Percentiles rank a stretch among this genome's conserved stretches.
Evolutionary conservation across 2,888 invertebrate species (phyloP).

Genomic region (Cordylochernes scorpioides): DNA sequence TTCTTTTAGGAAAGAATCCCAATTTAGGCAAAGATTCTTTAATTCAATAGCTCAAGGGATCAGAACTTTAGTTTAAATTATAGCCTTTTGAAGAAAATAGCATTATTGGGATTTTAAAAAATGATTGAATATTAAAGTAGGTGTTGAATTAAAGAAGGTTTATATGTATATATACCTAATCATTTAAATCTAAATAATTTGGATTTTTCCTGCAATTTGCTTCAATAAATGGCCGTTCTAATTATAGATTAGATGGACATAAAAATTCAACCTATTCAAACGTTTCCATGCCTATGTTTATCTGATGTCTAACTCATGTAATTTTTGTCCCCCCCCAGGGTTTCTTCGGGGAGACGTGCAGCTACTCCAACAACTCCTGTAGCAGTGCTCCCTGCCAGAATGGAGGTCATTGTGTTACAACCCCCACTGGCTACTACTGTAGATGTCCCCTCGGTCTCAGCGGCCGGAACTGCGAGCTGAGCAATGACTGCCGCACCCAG

Average conservation of each 20-base stretch:
- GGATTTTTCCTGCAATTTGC: too few relatives aligned
- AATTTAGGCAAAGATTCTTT: conserved; percentile 19
- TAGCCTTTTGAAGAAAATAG: conserved; percentile 64
- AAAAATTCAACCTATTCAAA: too few relatives aligned
- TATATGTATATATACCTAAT: conserved; percentile 45
- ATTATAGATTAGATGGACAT: too few relatives aligned
- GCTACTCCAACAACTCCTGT: conserved; percentile 51
- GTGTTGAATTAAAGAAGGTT: too few relatives aligned
- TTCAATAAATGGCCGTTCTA: too few relatives aligned
- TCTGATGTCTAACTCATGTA: not conserved
- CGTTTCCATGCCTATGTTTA: too few relatives aligned
- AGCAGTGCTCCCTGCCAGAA: conserved; percentile 36
- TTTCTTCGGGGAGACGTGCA: conserved; percentile 64
- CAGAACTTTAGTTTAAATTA: conserved; percentile 32
- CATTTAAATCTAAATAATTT: too few relatives aligned
- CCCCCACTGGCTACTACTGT: conserved; percentile 25
- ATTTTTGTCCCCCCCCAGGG: conserved; percentile 26
- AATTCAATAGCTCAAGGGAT: too few relatives aligned
- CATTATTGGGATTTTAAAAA: too few relatives aligned
- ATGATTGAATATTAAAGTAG: too few relatives aligned
- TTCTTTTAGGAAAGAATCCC: conserved; percentile 33
- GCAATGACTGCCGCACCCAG: conserved; percentile 61
- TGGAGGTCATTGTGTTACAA: conserved; percentile 20
- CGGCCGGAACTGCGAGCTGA: conserved; percentile 59
- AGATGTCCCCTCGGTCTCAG: conserved; percentile 59